These are phyloP conservation scores for Pelosia muscerda DNA, from an alignment of 2,888 invertebrate species.

Conservation along the genomic window DNA sequence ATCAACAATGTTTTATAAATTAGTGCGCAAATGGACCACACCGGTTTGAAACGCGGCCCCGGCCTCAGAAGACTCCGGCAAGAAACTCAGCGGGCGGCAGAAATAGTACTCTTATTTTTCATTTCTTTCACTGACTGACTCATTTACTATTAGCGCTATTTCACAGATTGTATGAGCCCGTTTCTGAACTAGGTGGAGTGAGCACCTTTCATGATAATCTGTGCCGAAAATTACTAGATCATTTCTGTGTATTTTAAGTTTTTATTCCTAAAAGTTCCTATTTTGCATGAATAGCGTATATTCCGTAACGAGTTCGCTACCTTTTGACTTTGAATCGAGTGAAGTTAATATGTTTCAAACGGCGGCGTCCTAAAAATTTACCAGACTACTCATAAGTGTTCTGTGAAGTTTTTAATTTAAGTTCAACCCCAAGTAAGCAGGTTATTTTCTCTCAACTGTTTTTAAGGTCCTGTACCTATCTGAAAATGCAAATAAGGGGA, in stretches of 20 bases:
- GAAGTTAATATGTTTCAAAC: slow-evolving; percentile 17
- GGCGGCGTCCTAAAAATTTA: slow-evolving; percentile 9
- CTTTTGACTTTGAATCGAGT: slow-evolving; percentile 13
- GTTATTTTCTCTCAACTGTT: background rate
- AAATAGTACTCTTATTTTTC: no score
- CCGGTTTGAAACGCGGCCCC: no score
- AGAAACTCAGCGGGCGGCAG: no score
- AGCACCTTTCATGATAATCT: background rate
- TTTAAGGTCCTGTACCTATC: no score
- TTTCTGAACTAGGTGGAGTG: no score
- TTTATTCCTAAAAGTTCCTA: slow-evolving; percentile 25
- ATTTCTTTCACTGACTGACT: no score
- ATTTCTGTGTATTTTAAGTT: background rate
- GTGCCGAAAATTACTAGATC: background rate
- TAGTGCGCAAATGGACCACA: no score
- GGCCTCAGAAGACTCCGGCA: no score
- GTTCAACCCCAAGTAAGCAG: background rate
- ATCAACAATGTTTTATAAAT: no score
- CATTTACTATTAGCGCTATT: background rate
- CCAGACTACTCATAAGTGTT: slow-evolving; percentile 12
- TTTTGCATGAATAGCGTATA: slow-evolving; percentile 2
- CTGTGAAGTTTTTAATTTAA: slow-evolving; percentile 3
- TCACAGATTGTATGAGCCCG: background rate
- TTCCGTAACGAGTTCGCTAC: slow-evolving; percentile 26
- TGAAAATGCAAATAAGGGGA: no score